A percentile compares a stretch with the other conserved stretches of the same genome.
Conservation (phyloP, 2,113 vertebrate species). For the Promerops cafer region DNA sequence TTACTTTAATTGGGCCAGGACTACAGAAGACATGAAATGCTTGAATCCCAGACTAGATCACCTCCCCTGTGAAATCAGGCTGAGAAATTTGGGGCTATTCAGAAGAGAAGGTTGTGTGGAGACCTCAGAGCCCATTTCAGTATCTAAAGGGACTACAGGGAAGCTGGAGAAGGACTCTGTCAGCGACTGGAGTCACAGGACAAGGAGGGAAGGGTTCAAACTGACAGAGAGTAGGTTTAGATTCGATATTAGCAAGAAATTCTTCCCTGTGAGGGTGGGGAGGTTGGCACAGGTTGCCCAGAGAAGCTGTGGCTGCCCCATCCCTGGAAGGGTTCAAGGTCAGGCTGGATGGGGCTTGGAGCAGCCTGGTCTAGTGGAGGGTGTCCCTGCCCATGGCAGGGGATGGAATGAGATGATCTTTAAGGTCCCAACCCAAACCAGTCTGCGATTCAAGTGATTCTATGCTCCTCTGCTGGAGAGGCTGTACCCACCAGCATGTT, state of each 20-base stretch:
- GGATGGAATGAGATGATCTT: accelerated
- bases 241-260: not conserved
- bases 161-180: not conserved
- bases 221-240: not conserved
- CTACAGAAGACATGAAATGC: not conserved
- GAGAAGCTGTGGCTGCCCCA: not conserved
- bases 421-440: not conserved
- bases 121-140: not conserved
- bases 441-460: not conserved
- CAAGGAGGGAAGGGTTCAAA: not conserved
- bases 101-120: not conserved
- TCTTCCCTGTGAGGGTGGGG: not conserved
- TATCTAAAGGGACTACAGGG: not conserved
- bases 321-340: not conserved
- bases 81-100: not conserved
- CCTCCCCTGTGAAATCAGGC: not conserved
- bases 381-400: not conserved
- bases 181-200: not conserved
- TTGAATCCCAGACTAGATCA: not conserved
- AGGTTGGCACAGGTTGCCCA: not conserved
- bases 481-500: accelerated
- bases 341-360: accelerated
- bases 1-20: not conserved
- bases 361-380: accelerated
- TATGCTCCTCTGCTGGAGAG: not conserved